phyloP scores from a whole-genome alignment of 2,888 invertebrate species.

The Drosophila nr. fundita region DNA sequence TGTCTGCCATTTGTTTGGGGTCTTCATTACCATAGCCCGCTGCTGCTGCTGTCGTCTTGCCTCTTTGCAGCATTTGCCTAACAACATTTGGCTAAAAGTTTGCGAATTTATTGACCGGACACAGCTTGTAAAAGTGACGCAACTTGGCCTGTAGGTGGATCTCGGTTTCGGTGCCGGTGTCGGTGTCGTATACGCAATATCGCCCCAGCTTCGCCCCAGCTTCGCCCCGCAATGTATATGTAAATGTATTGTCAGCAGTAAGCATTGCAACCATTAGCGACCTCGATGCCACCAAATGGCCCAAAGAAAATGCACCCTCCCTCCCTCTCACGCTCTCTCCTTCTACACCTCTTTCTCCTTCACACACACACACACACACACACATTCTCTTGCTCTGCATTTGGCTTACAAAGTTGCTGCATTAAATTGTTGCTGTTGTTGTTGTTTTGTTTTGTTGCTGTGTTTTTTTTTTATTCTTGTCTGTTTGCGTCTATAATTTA shows the following conservation, averaged over 20 bases:
- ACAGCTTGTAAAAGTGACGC: constrained; percentile 43
- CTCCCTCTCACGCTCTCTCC: not conserved
- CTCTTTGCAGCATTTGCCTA: constrained; percentile 2
- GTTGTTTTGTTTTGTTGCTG: constrained; percentile 8
- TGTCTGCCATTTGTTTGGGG: constrained; percentile 51
- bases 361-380: constrained; percentile 1
- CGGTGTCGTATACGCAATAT: constrained; percentile 53
- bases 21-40: constrained; percentile 42
- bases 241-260: constrained; percentile 17
- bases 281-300: constrained; percentile 42
- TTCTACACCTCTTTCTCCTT: not conserved
- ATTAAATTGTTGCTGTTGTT: constrained; percentile 42
- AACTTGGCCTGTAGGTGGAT: constrained; percentile 11
- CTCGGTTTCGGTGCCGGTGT: not conserved
- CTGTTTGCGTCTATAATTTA: constrained; percentile 63
- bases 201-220: not conserved
- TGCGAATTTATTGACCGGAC: constrained; percentile 57
- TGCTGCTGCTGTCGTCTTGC: not conserved
- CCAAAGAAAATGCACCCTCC: constrained; percentile 28
- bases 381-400: not conserved
- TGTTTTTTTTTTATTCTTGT: constrained; percentile 15
- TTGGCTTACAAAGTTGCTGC: constrained; percentile 44
- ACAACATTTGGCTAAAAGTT: constrained; percentile 23
- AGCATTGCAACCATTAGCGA: constrained; percentile 33
- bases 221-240: constrained; percentile 4